Conservation (phyloP, 1,140 invertebrate genomes). For the Conus ventricosus region DNA sequence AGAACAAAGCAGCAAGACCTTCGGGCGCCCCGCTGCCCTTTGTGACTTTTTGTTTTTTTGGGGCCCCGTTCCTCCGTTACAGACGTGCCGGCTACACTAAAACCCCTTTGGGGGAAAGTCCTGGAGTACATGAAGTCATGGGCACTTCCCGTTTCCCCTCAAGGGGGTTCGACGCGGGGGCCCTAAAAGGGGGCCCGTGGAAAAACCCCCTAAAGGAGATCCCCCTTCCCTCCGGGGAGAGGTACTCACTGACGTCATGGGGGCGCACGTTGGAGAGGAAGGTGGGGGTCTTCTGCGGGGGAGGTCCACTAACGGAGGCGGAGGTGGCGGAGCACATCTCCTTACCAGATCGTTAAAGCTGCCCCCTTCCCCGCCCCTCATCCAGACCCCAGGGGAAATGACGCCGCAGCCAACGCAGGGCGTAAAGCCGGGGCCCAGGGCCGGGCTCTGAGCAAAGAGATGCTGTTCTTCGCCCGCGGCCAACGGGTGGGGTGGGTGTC, state of each 20-base stretch:
- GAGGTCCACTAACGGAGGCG: neutral
- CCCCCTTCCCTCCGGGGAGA: neutral
- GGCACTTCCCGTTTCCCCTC: neutral
- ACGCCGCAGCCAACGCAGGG: too few relatives aligned
- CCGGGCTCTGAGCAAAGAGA: neutral
- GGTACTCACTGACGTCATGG: constrained; percentile 12
- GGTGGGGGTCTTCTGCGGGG: constrained; percentile 9
- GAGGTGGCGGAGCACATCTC: too few relatives aligned
- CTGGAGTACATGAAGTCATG: neutral
- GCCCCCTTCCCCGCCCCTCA: too few relatives aligned
- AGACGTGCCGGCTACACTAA: neutral
- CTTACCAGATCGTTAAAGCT: too few relatives aligned
- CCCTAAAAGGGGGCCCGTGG: neutral
- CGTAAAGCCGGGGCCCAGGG: too few relatives aligned
- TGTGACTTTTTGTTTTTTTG: constrained; percentile 6
- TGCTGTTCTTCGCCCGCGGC: neutral
- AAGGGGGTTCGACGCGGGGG: neutral
- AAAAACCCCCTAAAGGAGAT: constrained; percentile 15
- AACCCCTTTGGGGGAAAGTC: neutral
- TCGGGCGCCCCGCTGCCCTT: neutral
- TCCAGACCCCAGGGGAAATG: too few relatives aligned
- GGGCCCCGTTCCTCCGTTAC: neutral
- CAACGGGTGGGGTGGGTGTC: too few relatives aligned
- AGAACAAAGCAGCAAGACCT: neutral
- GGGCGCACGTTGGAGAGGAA: constrained; percentile 13